A percentile compares a stretch with the other conserved stretches of the same genome.
These are phyloP conservation scores for Istiophorus platypterus DNA, from an alignment of 2,113 vertebrate genomes.

Conservation along the genomic window DNA sequence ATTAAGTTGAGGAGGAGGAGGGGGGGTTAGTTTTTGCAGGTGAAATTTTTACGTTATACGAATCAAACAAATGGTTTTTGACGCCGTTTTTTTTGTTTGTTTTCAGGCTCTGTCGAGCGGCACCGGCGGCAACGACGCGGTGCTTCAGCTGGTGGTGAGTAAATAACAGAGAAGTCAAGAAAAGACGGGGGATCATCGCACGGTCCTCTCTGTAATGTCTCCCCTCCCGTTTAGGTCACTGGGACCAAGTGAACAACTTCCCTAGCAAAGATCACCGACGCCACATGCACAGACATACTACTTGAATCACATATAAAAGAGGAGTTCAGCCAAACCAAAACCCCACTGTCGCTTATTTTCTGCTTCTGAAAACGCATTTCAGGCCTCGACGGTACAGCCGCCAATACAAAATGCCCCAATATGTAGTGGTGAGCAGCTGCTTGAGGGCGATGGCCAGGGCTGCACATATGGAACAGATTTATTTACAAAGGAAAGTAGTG, in stretches of 20 bases:
- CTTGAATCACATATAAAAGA: not conserved
- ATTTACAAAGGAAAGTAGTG: not conserved
- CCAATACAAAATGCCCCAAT: not conserved
- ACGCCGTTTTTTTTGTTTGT: constrained; percentile 28
- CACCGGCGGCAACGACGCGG: constrained; percentile 56
- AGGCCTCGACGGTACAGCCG: not conserved
- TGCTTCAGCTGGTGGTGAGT: constrained; percentile 85
- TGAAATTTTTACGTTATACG: not conserved
- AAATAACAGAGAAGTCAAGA: not conserved
- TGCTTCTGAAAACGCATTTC: not conserved
- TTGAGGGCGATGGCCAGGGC: not conserved
- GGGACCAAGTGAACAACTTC: not conserved
- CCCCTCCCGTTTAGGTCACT: not conserved
- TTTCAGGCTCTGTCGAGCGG: constrained; percentile 81
- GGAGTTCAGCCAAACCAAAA: not conserved
- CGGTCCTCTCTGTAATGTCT: accelerated
- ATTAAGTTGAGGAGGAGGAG: not conserved
- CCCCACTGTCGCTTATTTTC: not conserved
- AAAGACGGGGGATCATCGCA: no score
- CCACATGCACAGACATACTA: not conserved
- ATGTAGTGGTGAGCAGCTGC: not conserved
- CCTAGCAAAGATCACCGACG: no score
- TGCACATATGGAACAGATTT: not conserved
- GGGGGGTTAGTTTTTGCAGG: accelerated
- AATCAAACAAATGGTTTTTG: not conserved